Evolutionary conservation across 2,113 vertebrate genomes (phyloP), one percentile per base, ranked within the genome.

Genomic region (Oenanthe oenanthe): DNA sequence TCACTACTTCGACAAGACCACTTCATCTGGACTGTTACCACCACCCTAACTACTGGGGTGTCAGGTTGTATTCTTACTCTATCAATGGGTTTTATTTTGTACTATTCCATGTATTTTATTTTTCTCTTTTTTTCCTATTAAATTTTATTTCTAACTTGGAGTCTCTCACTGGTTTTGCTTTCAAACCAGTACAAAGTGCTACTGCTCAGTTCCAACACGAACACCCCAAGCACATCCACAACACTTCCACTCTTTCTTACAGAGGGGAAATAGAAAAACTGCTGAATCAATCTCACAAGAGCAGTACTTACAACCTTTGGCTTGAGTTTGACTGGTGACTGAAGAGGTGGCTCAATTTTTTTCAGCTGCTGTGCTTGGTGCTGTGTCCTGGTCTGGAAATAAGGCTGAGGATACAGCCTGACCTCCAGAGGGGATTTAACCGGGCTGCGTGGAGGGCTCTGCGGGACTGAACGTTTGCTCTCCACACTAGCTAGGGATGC

Each of bases 261-360:
- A 43, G 17, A 56, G 81, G 19, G 17, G 12, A 80, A 38, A 77
- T 0, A 7, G 38, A 40, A 77, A 48, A 34, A 10, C 9, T 11
- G 32, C 9, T 13, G 38, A 51, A 57, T 5, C 10, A 40, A 34
- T 18, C 34, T 34, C 56, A 31, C 16, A 31, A 13, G 10, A 54
- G 38, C 9, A 88, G 18, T 58, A 98, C 98, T 99, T 95, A 99
- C 99, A 98, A 97, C 97, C 97, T 98, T 98, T 97, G 98, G 97
- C 83, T 97, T 98, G 70, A 96, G 93, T 96, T 97, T 97, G 92
- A 97, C 60, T 42, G 97, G 97, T 62, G 97, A 98, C 95, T 98
- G 97, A 77, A 97, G 86, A 18, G 97, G 97, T 2, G 97, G 97
- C 2, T 96, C 98, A 6, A 98, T 85, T 96, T 98, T 98, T 92